These are phyloP conservation scores for Coenonympha arcania DNA, from an alignment of 2,888 invertebrate species.

Conservation along the genomic window DNA sequence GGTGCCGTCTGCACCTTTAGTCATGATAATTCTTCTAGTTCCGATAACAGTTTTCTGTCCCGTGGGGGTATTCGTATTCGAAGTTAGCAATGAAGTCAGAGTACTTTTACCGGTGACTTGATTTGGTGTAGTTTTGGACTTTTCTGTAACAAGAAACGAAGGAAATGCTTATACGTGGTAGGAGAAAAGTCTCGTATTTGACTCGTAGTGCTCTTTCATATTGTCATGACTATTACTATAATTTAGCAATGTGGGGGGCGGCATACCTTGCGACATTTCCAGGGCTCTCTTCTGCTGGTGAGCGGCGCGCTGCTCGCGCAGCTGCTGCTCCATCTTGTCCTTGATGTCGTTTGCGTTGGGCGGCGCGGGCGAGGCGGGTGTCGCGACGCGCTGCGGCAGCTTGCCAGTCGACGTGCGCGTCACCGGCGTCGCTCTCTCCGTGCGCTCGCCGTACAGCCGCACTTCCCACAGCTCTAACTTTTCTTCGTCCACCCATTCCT, in stretches of 20 bases:
- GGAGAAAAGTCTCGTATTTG: no score
- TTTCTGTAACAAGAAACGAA: conserved; percentile 45
- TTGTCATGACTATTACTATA: no score
- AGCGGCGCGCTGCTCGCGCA: conserved; percentile 89
- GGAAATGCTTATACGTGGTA: no score
- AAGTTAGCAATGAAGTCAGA: conserved; percentile 78
- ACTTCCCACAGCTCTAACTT: conserved; percentile 97
- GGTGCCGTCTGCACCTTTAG: conserved; percentile 80
- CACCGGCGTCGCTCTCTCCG: conserved; percentile 82
- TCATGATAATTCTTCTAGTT: conserved; percentile 81
- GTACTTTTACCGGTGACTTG: conserved; percentile 76
- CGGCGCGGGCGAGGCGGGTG: conserved; percentile 65
- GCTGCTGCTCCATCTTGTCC: conserved; percentile 93
- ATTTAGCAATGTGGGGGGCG: not conserved
- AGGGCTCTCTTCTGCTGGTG: conserved; percentile 89
- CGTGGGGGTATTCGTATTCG: conserved; percentile 59
- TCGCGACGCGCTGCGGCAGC: conserved; percentile 66
- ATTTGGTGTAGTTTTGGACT: conserved; percentile 66
- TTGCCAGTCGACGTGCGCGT: conserved; percentile 87
- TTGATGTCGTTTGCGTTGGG: conserved; percentile 83
- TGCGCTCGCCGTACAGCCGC: conserved; percentile 89
- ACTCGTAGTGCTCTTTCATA: no score
- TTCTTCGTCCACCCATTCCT: conserved; percentile 97
- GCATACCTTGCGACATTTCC: conserved; percentile 77
- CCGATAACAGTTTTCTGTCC: conserved; percentile 79